Evolutionary conservation across 2,888 invertebrate species (phyloP).

Genomic region (Pegoplata infirma): DNA sequence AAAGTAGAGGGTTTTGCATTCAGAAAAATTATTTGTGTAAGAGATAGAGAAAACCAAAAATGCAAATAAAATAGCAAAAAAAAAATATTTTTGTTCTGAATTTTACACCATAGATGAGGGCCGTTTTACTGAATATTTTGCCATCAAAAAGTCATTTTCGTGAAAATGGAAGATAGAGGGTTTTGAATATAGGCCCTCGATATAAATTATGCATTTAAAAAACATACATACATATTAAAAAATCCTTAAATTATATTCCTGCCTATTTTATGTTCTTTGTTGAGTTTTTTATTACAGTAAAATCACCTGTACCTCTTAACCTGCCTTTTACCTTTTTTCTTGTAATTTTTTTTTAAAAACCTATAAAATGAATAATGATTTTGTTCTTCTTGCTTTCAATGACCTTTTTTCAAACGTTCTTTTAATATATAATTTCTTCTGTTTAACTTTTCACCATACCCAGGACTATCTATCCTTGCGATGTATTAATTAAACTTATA

Average conservation of each 20-base stretch:
- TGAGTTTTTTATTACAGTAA: slow-evolving; percentile 15
- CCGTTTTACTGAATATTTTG: too few relatives aligned
- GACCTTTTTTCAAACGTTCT: slow-evolving; percentile 37
- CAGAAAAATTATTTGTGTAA: too few relatives aligned
- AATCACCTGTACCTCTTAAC: slow-evolving; percentile 54
- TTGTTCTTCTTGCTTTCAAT: slow-evolving; percentile 18
- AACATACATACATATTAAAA: slow-evolving; percentile 14
- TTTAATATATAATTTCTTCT: too few relatives aligned
- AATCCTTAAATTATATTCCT: slow-evolving; percentile 53
- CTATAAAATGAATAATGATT: slow-evolving; percentile 55
- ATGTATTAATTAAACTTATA: slow-evolving; percentile 58
- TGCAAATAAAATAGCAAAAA: too few relatives aligned
- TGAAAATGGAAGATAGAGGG: too few relatives aligned
- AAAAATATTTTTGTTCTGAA: too few relatives aligned
- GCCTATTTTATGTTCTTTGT: slow-evolving; percentile 40
- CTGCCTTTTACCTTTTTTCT: slow-evolving; percentile 34
- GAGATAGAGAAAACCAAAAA: too few relatives aligned
- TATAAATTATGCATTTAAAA: slow-evolving; percentile 41
- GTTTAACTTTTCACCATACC: not conserved
- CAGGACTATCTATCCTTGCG: slow-evolving; percentile 38
- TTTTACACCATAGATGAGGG: too few relatives aligned
- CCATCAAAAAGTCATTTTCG: too few relatives aligned
- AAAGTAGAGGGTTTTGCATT: too few relatives aligned
- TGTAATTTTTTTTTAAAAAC: slow-evolving; percentile 15
- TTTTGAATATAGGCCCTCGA: too few relatives aligned